These are phyloP conservation scores for Patiria pectinifera DNA, from an alignment of 53 echinoderm and acorn worm genomes.

Conservation along the genomic window DNA sequence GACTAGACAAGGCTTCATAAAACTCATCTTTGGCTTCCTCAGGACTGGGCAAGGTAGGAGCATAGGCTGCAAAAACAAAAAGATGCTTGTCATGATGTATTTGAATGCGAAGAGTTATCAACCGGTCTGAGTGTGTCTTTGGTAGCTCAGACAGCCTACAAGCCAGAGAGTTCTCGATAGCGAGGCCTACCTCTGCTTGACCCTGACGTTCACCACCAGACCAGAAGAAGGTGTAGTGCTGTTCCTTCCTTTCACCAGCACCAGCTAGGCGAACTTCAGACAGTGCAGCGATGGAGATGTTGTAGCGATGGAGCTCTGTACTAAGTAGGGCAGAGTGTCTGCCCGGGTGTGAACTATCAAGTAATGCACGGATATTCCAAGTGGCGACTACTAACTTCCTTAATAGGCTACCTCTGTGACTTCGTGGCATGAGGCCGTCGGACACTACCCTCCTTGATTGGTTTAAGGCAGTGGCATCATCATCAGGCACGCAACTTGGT, in stretches of 20 bases:
- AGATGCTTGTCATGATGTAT: slow-evolving; percentile 17
- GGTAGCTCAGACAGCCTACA: background rate
- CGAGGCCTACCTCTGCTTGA: slow-evolving; percentile 31
- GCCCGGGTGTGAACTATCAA: background rate
- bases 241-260: slow-evolving; percentile 7
- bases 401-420: background rate
- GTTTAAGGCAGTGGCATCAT: too few species aligned
- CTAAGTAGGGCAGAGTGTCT: too few species aligned
- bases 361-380: background rate
- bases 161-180: slow-evolving; percentile 11
- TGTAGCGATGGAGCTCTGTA: slow-evolving; percentile 2
- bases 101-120: slow-evolving; percentile 32
- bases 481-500: too few species aligned
- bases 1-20: background rate
- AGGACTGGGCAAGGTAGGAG: slow-evolving; percentile 32
- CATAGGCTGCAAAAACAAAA: slow-evolving; percentile 28
- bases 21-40: background rate
- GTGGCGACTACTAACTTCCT: background rate
- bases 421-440: slow-evolving; percentile 4
- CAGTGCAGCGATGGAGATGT: background rate
- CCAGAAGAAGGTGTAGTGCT: slow-evolving; percentile 34
- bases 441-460: slow-evolving; percentile 33
- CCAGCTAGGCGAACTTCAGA: slow-evolving; percentile 31
- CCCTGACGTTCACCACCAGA: slow-evolving; percentile 45
- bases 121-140: slow-evolving; percentile 25